phyloP scores from a whole-genome alignment of 2,113 vertebrate genomes.

The Rhizomys pruinosus region DNA sequence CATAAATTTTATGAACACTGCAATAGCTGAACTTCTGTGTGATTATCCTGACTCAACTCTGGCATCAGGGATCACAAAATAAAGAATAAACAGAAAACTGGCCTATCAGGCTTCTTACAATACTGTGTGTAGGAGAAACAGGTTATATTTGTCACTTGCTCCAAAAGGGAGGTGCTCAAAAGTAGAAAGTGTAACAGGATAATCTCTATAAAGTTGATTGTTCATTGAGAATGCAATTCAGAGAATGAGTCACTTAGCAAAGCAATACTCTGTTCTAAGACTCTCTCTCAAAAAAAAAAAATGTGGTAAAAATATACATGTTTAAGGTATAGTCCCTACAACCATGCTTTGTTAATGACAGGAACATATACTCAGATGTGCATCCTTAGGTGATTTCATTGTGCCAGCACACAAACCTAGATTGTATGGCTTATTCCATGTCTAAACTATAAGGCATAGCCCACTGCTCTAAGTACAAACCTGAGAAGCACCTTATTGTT shows the following conservation, averaged over 20 bases:
- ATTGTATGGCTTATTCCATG: background rate
- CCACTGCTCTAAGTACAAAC: background rate
- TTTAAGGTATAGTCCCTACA: background rate
- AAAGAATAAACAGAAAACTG: background rate
- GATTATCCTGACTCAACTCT: background rate
- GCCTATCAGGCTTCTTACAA: background rate
- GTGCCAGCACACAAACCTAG: background rate
- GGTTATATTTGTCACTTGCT: background rate
- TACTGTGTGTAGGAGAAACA: background rate
- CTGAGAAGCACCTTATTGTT: background rate
- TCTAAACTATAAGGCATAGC: background rate
- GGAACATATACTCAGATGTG: background rate
- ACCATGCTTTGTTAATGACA: background rate
- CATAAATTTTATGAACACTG: background rate
- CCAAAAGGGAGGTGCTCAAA: background rate
- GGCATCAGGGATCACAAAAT: background rate
- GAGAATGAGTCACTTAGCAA: slow-evolving; percentile 67
- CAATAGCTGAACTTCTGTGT: background rate
- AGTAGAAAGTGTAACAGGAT: slow-evolving; percentile 25
- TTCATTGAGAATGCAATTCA: slow-evolving; percentile 63
- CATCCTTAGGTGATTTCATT: background rate
- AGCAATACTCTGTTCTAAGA: background rate
- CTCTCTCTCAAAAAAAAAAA: slow-evolving; percentile 64
- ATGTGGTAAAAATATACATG: background rate
- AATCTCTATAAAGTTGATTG: background rate